A percentile compares a stretch with the other conserved stretches of the same genome.
Conservation (phyloP, 1,140 invertebrate species). For the Papilio helenus region DNA sequence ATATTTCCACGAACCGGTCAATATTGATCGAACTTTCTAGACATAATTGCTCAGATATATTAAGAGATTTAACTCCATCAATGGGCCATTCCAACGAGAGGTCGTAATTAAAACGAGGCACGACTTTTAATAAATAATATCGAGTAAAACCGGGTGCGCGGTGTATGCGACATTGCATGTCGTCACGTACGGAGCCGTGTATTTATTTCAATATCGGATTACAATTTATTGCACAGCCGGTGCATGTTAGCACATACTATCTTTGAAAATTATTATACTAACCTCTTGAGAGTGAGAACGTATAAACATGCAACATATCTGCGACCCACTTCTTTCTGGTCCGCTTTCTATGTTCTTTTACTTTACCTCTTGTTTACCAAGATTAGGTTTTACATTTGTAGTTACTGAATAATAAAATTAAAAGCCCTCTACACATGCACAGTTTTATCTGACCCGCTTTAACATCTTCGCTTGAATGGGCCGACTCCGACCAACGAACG, state of each 20-base stretch:
- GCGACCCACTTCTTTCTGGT: constrained; percentile 17
- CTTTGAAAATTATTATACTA: constrained; percentile 39
- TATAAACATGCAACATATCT: constrained; percentile 7
- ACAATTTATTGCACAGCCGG: constrained; percentile 33
- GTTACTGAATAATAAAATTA: no score
- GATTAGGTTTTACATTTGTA: neutral
- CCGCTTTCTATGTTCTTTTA: constrained; percentile 13
- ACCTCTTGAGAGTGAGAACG: constrained; percentile 18
- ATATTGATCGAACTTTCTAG: constrained; percentile 4
- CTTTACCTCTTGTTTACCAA: neutral
- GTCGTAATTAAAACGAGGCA: constrained; percentile 34
- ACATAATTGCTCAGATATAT: constrained; percentile 9
- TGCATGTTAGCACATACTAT: constrained; percentile 34
- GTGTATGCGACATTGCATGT: constrained; percentile 36
- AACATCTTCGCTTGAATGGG: no score
- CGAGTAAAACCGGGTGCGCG: constrained; percentile 39
- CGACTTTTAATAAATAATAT: constrained; percentile 36
- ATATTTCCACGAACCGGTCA: neutral
- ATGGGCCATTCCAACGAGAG: neutral
- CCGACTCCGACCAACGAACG: no score
- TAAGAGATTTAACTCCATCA: constrained; percentile 25
- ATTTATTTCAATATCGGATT: constrained; percentile 41
- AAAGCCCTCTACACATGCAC: no score
- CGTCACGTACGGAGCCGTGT: constrained; percentile 34
- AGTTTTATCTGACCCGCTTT: no score